These are phyloP conservation scores for Pterois miles DNA, from an alignment of 2,797 vertebrate genomes.

Conservation along the genomic window DNA sequence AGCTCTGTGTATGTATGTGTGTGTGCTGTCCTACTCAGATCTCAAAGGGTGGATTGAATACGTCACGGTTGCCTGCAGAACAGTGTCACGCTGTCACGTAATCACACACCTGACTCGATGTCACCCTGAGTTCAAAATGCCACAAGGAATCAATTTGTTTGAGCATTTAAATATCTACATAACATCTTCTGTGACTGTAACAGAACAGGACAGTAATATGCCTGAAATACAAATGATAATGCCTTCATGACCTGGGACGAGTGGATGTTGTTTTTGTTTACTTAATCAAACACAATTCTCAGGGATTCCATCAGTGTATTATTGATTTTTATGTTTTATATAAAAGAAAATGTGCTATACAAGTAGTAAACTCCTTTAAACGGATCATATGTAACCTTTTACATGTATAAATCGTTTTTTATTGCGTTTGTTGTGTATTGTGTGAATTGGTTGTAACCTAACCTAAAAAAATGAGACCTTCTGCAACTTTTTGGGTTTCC, in stretches of 20 bases:
- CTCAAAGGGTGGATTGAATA: constrained; percentile 14
- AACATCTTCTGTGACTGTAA: background rate
- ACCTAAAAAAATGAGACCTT: too few species aligned
- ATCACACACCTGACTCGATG: constrained; percentile 21
- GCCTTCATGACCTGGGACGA: background rate
- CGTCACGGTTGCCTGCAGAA: constrained; percentile 31
- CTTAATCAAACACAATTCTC: background rate
- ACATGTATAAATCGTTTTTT: too few species aligned
- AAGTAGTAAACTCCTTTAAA: too few species aligned
- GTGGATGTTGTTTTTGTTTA: background rate
- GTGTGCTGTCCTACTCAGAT: constrained; percentile 13
- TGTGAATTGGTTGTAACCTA: too few species aligned
- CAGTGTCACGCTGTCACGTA: constrained; percentile 25
- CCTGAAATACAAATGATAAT: background rate
- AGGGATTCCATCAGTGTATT: too few species aligned
- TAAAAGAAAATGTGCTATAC: too few species aligned
- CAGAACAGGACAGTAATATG: background rate
- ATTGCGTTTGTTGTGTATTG: too few species aligned
- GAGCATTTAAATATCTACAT: background rate
- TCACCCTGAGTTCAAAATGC: constrained; percentile 23
- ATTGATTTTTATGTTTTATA: too few species aligned
- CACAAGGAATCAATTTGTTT: background rate
- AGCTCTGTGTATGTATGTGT: constrained; percentile 5
- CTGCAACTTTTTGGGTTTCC: too few species aligned
- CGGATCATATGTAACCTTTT: too few species aligned